Conservation (phyloP, 1,140 invertebrate genomes). For the Cotesia glomerata region DNA sequence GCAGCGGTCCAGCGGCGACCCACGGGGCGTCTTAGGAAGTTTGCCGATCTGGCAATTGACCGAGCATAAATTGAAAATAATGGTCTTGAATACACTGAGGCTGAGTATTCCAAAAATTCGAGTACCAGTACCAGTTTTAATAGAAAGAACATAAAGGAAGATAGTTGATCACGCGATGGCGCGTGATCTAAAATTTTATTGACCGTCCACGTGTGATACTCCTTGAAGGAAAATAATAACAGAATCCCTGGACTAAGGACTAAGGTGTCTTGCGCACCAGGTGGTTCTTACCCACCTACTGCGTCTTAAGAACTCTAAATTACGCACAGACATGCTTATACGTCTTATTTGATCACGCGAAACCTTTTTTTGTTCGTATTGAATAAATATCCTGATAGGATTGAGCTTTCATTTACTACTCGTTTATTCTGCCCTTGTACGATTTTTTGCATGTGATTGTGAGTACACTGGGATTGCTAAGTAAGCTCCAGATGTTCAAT, state of each 20-base stretch:
- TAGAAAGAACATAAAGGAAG: neutral
- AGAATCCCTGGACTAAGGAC: constrained; percentile 23
- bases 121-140: neutral
- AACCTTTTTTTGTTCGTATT: neutral
- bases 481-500: too few relatives aligned
- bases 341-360: constrained; percentile 52
- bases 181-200: constrained; percentile 14
- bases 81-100: constrained; percentile 33
- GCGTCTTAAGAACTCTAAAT: constrained; percentile 58
- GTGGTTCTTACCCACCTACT: constrained; percentile 56
- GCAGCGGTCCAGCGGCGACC: neutral
- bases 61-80: constrained; percentile 61
- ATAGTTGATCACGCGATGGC: constrained; percentile 12
- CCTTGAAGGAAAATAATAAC: constrained; percentile 6
- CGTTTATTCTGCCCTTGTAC: too few relatives aligned
- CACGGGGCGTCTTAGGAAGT: constrained; percentile 44
- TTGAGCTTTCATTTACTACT: too few relatives aligned
- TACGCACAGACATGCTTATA: constrained; percentile 57
- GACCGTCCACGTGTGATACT: neutral
- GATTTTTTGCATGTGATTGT: too few relatives aligned
- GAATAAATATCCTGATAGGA: too few relatives aligned
- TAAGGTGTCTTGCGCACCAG: constrained; percentile 56
- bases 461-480: too few relatives aligned
- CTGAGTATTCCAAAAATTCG: neutral
- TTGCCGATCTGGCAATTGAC: constrained; percentile 45